Evolutionary conservation across 2,888 invertebrate genomes (phyloP).

Genomic region (Tetranychus truncatus): DNA sequence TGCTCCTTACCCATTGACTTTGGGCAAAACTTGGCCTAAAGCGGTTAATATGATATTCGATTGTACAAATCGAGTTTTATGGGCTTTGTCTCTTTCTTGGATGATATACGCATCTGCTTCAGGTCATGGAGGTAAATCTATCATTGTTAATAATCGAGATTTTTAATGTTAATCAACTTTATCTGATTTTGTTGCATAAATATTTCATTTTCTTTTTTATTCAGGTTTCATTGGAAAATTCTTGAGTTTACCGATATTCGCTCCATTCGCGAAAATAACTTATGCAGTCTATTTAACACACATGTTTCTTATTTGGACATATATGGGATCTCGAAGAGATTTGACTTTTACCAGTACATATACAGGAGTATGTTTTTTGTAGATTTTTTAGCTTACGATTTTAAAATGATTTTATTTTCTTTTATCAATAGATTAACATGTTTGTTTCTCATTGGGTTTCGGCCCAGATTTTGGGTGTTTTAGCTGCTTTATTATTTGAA

Average conservation of each 20-base stretch:
- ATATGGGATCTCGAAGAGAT: constrained; percentile 15
- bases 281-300: constrained; percentile 22
- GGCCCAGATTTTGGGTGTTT: constrained; percentile 16
- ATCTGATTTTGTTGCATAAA: not conserved
- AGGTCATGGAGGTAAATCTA: constrained; percentile 3
- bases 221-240: constrained; percentile 19
- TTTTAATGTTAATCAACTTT: constrained; percentile 6
- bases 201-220: not conserved
- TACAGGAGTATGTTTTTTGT: constrained; percentile 4
- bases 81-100: constrained; percentile 7
- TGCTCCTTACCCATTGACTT: not conserved
- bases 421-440: constrained; percentile 16
- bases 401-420: not conserved
- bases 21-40: constrained; percentile 5
- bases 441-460: constrained; percentile 18
- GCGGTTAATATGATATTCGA: not conserved
- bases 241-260: constrained; percentile 18
- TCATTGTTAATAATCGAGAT: not conserved
- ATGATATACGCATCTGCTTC: constrained; percentile 9
- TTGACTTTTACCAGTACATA: constrained; percentile 10
- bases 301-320: constrained; percentile 18
- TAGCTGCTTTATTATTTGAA: constrained; percentile 21
- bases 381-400: not conserved
- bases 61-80: constrained; percentile 8
- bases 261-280: constrained; percentile 21